phyloP scores from a whole-genome alignment of 2,113 vertebrate species.

The Reinhardtius hippoglossoides region DNA sequence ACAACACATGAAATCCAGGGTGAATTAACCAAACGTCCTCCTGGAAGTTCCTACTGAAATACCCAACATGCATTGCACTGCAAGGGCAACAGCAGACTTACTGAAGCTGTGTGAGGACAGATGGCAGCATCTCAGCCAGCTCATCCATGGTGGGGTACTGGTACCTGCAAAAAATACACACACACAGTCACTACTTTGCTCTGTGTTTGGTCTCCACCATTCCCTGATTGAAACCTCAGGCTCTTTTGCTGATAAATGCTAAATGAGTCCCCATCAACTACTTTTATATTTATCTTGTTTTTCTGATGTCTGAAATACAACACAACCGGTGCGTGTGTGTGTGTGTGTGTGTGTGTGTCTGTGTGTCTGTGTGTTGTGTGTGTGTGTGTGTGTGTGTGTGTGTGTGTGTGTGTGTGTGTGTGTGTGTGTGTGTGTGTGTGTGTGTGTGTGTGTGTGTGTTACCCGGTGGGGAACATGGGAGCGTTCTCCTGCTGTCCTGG shows the following conservation, averaged over 20 bases:
- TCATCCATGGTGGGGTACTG: constrained; percentile 96
- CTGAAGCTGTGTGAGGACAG: constrained; percentile 91
- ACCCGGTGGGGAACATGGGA: constrained; percentile 91
- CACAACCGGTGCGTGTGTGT: too few species aligned
- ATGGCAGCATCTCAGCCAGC: constrained; percentile 92
- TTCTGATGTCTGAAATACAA: too few species aligned
- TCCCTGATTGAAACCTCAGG: too few species aligned
- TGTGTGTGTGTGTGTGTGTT: constrained; percentile 52
- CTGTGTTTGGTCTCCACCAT: too few species aligned
- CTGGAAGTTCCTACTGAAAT: too few species aligned
- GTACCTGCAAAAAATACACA: constrained; percentile 82
- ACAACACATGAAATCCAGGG: neutral
- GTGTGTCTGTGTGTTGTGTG: too few species aligned
- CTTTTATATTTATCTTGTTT: too few species aligned
- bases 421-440: constrained; percentile 4
- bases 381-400: neutral
- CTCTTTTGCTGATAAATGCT: too few species aligned
- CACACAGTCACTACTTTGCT: neutral
- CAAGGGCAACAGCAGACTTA: constrained; percentile 71
- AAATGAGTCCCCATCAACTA: too few species aligned
- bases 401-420: constrained; percentile 3
- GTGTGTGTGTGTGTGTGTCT: too few species aligned
- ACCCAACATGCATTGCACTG: neutral
- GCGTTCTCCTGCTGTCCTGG: constrained; percentile 94
- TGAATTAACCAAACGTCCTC: neutral